A percentile compares a stretch with the other conserved stretches of the same genome.
These are phyloP conservation scores for Prolemur simus DNA, from an alignment of 2,113 vertebrate species.

Conservation along the genomic window DNA sequence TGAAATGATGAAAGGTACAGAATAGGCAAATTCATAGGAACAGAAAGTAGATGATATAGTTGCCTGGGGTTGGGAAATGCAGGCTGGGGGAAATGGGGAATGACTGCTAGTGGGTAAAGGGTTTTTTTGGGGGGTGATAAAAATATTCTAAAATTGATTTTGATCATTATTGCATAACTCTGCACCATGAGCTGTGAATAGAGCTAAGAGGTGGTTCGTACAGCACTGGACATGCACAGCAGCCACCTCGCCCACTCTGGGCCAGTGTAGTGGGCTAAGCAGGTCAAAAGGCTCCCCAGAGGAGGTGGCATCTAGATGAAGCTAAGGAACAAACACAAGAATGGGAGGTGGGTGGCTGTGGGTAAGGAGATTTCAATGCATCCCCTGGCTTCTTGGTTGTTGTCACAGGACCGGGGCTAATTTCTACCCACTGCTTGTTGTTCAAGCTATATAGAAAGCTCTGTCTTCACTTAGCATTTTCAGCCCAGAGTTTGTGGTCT, in stretches of 20 bases:
- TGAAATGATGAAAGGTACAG: background rate
- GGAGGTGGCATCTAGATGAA: background rate
- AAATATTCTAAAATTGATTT: background rate
- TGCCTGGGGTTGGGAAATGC: background rate
- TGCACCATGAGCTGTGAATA: background rate
- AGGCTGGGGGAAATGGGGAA: background rate
- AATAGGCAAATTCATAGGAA: background rate
- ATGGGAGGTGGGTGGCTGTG: background rate
- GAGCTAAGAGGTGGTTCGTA: fast-evolving
- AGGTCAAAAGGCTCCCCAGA: background rate
- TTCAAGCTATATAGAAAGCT: background rate
- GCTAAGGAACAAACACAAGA: background rate
- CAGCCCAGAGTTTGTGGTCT: background rate
- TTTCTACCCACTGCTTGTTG: too few species aligned
- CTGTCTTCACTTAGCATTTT: background rate
- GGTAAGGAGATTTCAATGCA: background rate
- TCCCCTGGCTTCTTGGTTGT: fast-evolving
- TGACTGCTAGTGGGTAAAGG: background rate
- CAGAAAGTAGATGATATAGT: background rate
- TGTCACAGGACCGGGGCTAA: too few species aligned
- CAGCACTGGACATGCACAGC: too few species aligned
- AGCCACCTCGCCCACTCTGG: too few species aligned
- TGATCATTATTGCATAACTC: background rate
- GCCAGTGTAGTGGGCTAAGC: background rate
- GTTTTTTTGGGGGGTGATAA: background rate